phyloP scores from a whole-genome alignment of 2,888 invertebrate species.

The Leptinotarsa peninsularis region DNA sequence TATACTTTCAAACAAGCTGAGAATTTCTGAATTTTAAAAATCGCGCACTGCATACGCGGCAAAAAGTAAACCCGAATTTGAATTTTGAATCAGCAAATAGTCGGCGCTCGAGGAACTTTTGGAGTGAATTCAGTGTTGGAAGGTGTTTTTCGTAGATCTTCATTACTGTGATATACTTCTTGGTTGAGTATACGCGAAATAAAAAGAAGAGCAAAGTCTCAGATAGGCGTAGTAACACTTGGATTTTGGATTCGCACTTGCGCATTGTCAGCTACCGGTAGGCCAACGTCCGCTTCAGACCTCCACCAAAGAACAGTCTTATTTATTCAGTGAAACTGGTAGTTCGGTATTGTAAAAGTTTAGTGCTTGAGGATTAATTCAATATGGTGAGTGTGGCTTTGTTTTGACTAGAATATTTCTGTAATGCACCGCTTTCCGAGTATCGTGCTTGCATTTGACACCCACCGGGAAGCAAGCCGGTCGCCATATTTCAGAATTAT shows the following conservation, averaged over 20 bases:
- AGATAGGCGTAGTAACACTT: slow-evolving; percentile 37
- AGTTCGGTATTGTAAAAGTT: slow-evolving; percentile 59
- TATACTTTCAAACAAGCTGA: slow-evolving; percentile 18
- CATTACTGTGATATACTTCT: background rate
- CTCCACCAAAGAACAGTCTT: slow-evolving; percentile 61
- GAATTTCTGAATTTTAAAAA: slow-evolving; percentile 42
- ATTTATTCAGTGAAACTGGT: slow-evolving; percentile 61
- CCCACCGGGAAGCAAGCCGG: slow-evolving; percentile 52
- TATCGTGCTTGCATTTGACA: slow-evolving; percentile 28
- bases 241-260: slow-evolving; percentile 55
- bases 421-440: slow-evolving; percentile 11
- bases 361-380: slow-evolving; percentile 57
- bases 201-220: slow-evolving; percentile 31
- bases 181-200: background rate
- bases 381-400: slow-evolving; percentile 62
- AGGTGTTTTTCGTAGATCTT: background rate
- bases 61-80: slow-evolving; percentile 51
- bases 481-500: slow-evolving; percentile 57
- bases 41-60: slow-evolving; percentile 51
- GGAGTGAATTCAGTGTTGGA: background rate
- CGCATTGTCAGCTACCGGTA: slow-evolving; percentile 60
- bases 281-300: slow-evolving; percentile 66
- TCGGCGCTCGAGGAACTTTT: background rate
- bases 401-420: slow-evolving; percentile 1
- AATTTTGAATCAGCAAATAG: background rate